Evolutionary conservation across 2,888 invertebrate genomes (phyloP).

Genomic region (Prenolepis imparis): DNA sequence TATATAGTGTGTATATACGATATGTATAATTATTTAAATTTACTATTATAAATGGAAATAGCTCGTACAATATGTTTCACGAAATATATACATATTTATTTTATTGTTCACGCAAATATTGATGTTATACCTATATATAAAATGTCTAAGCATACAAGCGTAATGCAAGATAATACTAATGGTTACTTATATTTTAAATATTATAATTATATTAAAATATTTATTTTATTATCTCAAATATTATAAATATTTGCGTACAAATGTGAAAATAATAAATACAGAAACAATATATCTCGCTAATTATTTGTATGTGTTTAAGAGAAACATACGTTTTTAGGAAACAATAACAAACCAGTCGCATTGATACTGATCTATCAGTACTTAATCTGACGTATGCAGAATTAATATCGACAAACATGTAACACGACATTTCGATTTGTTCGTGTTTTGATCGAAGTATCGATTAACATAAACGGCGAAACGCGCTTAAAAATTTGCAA

Average conservation of each 20-base stretch:
- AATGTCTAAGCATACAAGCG: neutral
- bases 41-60: neutral
- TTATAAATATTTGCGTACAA: neutral
- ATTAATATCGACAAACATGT: constrained; percentile 3
- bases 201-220: no score
- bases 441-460: neutral
- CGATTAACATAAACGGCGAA: neutral
- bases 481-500: neutral
- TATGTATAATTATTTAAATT: constrained; percentile 1
- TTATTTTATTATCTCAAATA: neutral
- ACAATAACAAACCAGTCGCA: neutral
- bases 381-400: neutral
- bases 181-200: constrained; percentile 5
- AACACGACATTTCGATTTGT: neutral
- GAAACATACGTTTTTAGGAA: constrained; percentile 3
- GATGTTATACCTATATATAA: neutral
- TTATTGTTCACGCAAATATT: constrained; percentile 16
- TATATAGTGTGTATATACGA: neutral
- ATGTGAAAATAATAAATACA: constrained; percentile 19
- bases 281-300: neutral
- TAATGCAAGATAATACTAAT: neutral
- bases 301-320: neutral
- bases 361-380: neutral
- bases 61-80: neutral
- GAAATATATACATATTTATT: constrained; percentile 25